Evolutionary conservation across 2,113 vertebrate species (phyloP).

Genomic region (Epinephelus lanceolatus): DNA sequence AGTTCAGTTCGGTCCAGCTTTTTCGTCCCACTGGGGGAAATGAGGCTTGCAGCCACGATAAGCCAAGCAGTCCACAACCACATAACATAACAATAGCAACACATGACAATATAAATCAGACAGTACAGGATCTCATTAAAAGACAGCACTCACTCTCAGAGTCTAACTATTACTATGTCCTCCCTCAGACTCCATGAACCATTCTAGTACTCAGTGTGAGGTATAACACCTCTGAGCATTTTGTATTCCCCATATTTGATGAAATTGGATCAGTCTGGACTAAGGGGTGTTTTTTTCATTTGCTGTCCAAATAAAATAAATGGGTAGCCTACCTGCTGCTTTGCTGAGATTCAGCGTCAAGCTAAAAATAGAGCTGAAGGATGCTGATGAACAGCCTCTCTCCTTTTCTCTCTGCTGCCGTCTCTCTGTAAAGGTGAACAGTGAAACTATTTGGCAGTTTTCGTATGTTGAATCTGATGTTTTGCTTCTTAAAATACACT

Average conservation of each 20-base stretch:
- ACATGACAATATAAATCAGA: too few species aligned
- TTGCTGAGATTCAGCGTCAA: slow-evolving; percentile 60
- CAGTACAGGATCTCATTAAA: too few species aligned
- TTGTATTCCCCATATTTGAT: slow-evolving; percentile 44
- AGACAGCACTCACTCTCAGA: too few species aligned
- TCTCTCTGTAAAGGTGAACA: slow-evolving; percentile 15
- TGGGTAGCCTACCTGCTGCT: slow-evolving; percentile 66
- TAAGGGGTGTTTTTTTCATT: slow-evolving; percentile 36
- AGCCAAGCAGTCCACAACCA: too few species aligned
- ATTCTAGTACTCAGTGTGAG: slow-evolving; percentile 34
- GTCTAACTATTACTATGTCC: slow-evolving; percentile 9
- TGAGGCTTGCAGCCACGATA: too few species aligned
- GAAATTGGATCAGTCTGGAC: slow-evolving; percentile 42
- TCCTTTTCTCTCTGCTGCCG: slow-evolving; percentile 8
- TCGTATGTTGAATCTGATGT: neutral
- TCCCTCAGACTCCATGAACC: slow-evolving; percentile 1
- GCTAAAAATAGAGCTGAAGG: slow-evolving; percentile 81
- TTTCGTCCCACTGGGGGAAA: too few species aligned
- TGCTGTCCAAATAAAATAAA: slow-evolving; percentile 69
- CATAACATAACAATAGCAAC: too few species aligned
- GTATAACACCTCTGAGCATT: slow-evolving; percentile 15
- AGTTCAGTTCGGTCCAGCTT: too few species aligned
- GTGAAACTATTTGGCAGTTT: slow-evolving; percentile 18
- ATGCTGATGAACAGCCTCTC: slow-evolving; percentile 64
- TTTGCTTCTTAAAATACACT: neutral